Evolutionary conservation across 2,113 vertebrate species (phyloP), one percentile per base, ranked within the genome.

Genomic region (Osmerus mordax): DNA sequence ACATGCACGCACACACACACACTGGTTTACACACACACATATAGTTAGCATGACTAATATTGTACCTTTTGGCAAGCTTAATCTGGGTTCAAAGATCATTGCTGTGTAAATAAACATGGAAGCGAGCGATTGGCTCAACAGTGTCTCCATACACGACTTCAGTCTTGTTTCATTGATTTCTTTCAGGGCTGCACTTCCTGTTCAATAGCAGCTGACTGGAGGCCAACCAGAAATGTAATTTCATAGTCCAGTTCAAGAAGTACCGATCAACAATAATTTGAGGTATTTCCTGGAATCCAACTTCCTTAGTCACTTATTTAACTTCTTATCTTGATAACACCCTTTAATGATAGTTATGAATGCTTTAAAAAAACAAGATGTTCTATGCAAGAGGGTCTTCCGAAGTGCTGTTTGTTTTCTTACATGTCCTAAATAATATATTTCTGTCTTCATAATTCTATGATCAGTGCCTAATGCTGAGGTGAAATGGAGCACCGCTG

Each of bases 101-200:
- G 70, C 78, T 80, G 78, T 86, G 86, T 89, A 88, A 91, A 89
- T 89, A 91, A 89, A 88, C 82, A 87, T 13, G 18, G 70, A 75
- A 74, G 68, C 58, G 28, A 74, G 64, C 83, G 83, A 91, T 83
- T 86, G 83, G 81, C 82, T 89, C 76, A 69, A 67, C 29, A n/a
- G 72, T 80, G 83, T 82, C 82, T 86, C 70, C 52, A 80, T 85
- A 80, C 73, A 74, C 86, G 73, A 81, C 81, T 81, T 76, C 80
- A 75, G 75, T 61, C 68, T 15, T 71, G 63, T 81, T 74, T 88
- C 74, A 83, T 78, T 84, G 79, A 71, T 83, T 72, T 71, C 62
- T 63, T 32, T 15, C 55, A 19, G 8, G 15, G 55, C 56, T 67
- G 21, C 36, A 7, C 41, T 6, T 51, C 14, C 28, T 14, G 28